These are phyloP conservation scores for Apis cerana DNA, from an alignment of 1,140 invertebrate genomes.

Conservation along the genomic window DNA sequence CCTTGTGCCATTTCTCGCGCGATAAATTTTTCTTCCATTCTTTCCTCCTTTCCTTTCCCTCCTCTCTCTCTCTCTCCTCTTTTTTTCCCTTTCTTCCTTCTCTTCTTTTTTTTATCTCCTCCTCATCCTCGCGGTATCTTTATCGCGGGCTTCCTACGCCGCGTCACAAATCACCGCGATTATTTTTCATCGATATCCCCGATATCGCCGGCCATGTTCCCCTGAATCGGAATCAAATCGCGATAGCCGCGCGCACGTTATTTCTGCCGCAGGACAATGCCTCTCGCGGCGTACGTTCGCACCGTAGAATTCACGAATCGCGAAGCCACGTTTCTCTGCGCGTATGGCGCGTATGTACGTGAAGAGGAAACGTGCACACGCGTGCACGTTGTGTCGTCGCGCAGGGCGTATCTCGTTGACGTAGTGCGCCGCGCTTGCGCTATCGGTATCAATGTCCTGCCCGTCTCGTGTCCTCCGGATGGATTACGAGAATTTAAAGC, in stretches of 20 bases:
- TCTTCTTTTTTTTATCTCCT: constrained; percentile 32
- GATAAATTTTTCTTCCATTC: constrained; percentile 31
- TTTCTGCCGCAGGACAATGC: constrained; percentile 57
- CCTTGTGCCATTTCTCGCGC: background rate
- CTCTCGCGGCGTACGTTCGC: constrained; percentile 58
- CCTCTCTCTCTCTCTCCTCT: background rate
- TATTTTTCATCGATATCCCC: constrained; percentile 63
- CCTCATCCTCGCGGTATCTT: constrained; percentile 55
- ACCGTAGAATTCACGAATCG: constrained; percentile 45
- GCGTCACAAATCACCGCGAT: constrained; percentile 58
- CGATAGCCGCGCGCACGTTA: constrained; percentile 56
- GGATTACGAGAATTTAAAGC: constrained; percentile 66
- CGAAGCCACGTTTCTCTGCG: background rate
- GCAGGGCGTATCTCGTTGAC: constrained; percentile 62
- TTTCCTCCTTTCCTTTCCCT: background rate
- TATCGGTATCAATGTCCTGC: constrained; percentile 58
- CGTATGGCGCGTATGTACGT: background rate
- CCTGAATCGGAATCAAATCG: constrained; percentile 60
- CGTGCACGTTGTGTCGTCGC: constrained; percentile 15
- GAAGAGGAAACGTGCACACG: background rate
- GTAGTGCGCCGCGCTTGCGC: constrained; percentile 52
- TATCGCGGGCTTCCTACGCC: constrained; percentile 54
- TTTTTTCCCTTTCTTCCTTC: background rate
- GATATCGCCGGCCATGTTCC: constrained; percentile 54
- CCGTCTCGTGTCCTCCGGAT: constrained; percentile 46